Evolutionary conservation across 2,888 invertebrate species (phyloP).

Genomic region (Tachina fera): DNA sequence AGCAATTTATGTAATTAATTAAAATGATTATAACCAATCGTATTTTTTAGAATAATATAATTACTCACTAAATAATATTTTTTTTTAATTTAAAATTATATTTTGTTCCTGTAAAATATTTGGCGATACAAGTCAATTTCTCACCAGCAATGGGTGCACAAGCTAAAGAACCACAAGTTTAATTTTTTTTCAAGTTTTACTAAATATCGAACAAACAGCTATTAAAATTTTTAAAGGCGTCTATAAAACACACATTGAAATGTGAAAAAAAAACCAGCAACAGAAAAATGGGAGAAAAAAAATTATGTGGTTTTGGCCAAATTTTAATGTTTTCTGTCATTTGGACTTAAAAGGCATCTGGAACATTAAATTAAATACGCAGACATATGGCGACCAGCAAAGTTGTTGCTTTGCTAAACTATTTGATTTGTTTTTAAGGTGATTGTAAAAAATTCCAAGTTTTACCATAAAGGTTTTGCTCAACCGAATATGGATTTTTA

Average conservation of each 20-base stretch:
- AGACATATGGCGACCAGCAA: slow-evolving; percentile 9
- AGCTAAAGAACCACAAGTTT: slow-evolving; percentile 42
- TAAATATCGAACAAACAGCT: neutral
- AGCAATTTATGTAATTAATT: neutral
- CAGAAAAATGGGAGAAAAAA: neutral
- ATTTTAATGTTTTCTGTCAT: neutral
- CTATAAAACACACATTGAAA: slow-evolving; percentile 17
- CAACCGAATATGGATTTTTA: slow-evolving; percentile 18
- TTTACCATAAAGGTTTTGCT: neutral
- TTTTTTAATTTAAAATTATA: slow-evolving; percentile 16
- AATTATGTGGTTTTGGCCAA: slow-evolving; percentile 31
- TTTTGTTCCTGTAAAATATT: slow-evolving; percentile 17
- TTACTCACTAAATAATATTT: too few relatives aligned
- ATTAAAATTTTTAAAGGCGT: neutral
- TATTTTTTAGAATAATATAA: neutral
- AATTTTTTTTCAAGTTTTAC: slow-evolving; percentile 37
- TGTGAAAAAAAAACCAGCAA: neutral
- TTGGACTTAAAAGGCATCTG: slow-evolving; percentile 37
- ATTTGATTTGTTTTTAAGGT: slow-evolving; percentile 10
- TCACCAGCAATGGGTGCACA: slow-evolving; percentile 52
- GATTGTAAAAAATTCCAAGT: neutral
- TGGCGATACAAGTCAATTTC: slow-evolving; percentile 52
- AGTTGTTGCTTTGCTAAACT: slow-evolving; percentile 3
- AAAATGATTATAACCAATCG: neutral
- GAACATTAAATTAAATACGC: slow-evolving; percentile 18